phyloP scores from a whole-genome alignment of 2,113 vertebrate genomes.

The Calyptomena viridis region DNA sequence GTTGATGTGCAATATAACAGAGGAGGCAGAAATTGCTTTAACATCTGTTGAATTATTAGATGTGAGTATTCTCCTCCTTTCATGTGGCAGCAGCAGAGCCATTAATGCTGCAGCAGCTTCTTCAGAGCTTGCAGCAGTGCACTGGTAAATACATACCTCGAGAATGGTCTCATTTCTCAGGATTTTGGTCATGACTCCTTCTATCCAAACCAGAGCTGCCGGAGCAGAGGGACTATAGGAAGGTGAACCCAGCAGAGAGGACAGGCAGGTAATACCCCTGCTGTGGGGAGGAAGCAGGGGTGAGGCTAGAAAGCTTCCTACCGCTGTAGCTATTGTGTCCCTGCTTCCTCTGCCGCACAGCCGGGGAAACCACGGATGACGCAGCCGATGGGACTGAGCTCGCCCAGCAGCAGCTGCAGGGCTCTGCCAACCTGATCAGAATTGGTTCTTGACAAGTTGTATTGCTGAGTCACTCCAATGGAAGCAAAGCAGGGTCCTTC shows the following conservation, averaged over 20 bases:
- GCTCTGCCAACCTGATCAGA: background rate
- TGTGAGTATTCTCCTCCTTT: background rate
- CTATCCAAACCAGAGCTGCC: background rate
- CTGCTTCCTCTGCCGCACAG: background rate
- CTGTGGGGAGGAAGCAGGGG: slow-evolving; percentile 16
- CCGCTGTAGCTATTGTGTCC: background rate
- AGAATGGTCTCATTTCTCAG: background rate
- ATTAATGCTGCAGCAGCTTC: background rate
- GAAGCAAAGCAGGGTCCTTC: background rate
- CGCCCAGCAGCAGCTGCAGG: background rate
- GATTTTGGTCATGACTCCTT: background rate
- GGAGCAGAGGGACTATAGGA: background rate
- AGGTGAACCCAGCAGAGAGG: background rate
- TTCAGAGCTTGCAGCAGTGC: background rate
- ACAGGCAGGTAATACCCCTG: slow-evolving; percentile 27
- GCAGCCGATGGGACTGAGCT: background rate
- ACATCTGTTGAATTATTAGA: background rate
- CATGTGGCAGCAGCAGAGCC: background rate
- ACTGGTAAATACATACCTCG: background rate
- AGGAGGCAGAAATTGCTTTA: background rate
- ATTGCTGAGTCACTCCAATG: background rate
- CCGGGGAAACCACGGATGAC: background rate
- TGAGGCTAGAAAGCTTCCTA: slow-evolving; percentile 46
- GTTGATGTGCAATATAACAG: background rate
- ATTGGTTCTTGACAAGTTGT: background rate